Conservation (phyloP, 2,888 invertebrate genomes). For the Zaprionus lineosus region DNA sequence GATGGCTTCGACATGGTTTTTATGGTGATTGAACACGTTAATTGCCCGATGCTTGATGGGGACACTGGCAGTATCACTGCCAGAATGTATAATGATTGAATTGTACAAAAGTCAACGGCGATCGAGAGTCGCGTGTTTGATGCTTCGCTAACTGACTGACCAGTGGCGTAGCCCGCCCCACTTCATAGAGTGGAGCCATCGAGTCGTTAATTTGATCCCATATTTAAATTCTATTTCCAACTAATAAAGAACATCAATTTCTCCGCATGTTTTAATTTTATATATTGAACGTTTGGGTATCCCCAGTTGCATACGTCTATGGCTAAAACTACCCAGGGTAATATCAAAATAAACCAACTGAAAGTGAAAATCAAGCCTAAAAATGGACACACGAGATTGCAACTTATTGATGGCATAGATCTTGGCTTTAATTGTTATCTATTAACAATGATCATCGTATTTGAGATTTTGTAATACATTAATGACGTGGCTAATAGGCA, state of each 20-base stretch:
- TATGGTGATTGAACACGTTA: constrained; percentile 81
- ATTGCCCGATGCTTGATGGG: constrained; percentile 74
- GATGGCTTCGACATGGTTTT: constrained; percentile 80
- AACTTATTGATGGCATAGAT: constrained; percentile 54
- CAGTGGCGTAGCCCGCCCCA: constrained; percentile 66
- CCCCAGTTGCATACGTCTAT: background rate
- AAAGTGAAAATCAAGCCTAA: constrained; percentile 52
- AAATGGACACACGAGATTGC: constrained; percentile 33
- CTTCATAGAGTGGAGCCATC: too few species aligned
- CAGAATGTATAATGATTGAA: constrained; percentile 50
- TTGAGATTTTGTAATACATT: constrained; percentile 32
- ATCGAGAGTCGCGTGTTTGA: constrained; percentile 73
- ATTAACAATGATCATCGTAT: constrained; percentile 38
- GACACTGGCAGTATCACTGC: constrained; percentile 39
- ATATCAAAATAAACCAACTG: constrained; percentile 33
- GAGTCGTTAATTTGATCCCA: too few species aligned
- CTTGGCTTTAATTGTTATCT: constrained; percentile 37
- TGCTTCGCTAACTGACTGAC: constrained; percentile 58
- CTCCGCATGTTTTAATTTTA: too few species aligned
- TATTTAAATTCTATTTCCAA: too few species aligned
- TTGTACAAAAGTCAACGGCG: constrained; percentile 52
- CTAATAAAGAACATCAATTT: too few species aligned
- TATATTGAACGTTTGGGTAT: too few species aligned
- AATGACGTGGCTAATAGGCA: constrained; percentile 13
- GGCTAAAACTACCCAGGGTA: constrained; percentile 6